phyloP scores from a whole-genome alignment of 2,113 vertebrate species.

The Solea senegalensis region DNA sequence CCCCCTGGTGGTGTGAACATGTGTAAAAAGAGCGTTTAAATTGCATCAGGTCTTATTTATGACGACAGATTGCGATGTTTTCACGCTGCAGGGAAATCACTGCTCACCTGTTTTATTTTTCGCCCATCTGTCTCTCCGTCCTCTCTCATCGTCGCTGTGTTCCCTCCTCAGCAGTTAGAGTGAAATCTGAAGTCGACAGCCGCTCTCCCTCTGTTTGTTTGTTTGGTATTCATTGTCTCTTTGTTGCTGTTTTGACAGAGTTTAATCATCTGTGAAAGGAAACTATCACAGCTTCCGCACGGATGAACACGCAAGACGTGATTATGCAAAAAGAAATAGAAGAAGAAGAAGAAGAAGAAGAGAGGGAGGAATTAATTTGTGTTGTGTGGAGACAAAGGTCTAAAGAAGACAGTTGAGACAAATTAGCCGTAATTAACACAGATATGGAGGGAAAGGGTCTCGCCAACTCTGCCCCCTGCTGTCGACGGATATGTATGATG shows the following conservation, averaged over 20 bases:
- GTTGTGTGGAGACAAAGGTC: conserved; percentile 41
- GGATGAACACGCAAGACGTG: conserved; percentile 49
- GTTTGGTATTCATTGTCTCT: conserved; percentile 65
- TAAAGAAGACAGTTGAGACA: conserved; percentile 39
- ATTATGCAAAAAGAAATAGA: conserved; percentile 51
- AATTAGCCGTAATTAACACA: conserved; percentile 1
- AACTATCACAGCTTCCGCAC: conserved; percentile 52
- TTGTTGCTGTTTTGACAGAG: conserved; percentile 56
- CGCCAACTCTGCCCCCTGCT: too few species aligned
- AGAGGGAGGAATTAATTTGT: not conserved
- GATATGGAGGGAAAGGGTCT: conserved; percentile 1
- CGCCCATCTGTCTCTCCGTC: conserved; percentile 28
- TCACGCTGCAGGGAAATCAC: conserved; percentile 9
- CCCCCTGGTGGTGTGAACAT: too few species aligned
- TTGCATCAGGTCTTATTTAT: conserved; percentile 62
- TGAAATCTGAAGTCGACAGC: conserved; percentile 8
- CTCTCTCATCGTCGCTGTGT: conserved; percentile 16
- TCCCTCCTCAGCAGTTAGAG: conserved; percentile 48
- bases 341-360: conserved; percentile 28
- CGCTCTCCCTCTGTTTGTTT: conserved; percentile 40
- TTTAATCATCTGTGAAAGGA: conserved; percentile 68
- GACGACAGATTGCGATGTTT: conserved; percentile 37
- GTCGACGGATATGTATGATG: too few species aligned
- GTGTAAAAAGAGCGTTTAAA: conserved; percentile 25
- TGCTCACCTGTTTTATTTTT: conserved; percentile 46